Percentiles rank a stretch among this genome's conserved stretches.
Conservation (phyloP, 2,888 invertebrate species). For the Drosophila anomalata region DNA sequence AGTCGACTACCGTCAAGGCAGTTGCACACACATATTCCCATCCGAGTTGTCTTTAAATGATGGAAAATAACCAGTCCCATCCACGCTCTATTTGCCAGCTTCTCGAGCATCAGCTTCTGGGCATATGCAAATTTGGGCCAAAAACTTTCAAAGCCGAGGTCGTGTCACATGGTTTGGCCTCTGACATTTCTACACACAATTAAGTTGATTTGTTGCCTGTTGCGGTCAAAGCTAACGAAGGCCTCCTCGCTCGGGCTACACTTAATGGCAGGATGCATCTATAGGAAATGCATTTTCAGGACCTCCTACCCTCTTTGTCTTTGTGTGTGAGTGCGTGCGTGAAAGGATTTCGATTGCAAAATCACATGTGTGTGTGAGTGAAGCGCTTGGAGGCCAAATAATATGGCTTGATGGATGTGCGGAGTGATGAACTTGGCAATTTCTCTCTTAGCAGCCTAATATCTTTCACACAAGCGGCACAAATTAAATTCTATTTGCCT, state of each 20-base stretch:
- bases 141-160: constrained; percentile 52
- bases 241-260: constrained; percentile 14
- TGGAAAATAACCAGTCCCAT: constrained; percentile 23
- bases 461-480: background rate
- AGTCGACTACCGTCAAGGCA: background rate
- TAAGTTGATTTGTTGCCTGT: constrained; percentile 68
- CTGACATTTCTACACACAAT: constrained; percentile 58
- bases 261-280: constrained; percentile 43
- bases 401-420: constrained; percentile 14
- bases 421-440: constrained; percentile 5
- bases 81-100: background rate
- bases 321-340: background rate
- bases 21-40: constrained; percentile 40
- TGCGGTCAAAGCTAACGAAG: constrained; percentile 66
- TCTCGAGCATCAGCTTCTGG: background rate
- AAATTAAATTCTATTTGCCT: background rate
- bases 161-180: constrained; percentile 60
- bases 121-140: constrained; percentile 45
- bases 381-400: background rate
- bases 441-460: background rate
- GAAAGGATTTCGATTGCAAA: constrained; percentile 5
- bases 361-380: background rate
- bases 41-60: constrained; percentile 42
- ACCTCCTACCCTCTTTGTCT: background rate
- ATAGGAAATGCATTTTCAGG: constrained; percentile 39